phyloP scores from a whole-genome alignment of 2,113 vertebrate species.

The Anhinga anhinga region DNA sequence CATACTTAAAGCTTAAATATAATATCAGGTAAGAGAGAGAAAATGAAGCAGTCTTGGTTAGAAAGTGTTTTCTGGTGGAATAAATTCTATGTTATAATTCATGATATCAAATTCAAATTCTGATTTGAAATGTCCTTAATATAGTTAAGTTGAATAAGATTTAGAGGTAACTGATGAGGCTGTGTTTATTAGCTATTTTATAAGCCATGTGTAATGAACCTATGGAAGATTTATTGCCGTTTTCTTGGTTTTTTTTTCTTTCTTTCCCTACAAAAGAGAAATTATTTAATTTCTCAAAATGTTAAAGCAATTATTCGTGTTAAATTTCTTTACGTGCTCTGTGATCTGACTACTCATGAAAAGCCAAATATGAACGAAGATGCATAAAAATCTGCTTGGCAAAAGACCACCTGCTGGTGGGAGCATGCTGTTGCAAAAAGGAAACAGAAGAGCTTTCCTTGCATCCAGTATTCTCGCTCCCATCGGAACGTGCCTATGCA shows the following conservation, averaged over 20 bases:
- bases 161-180: neutral
- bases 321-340: neutral
- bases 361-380: neutral
- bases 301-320: neutral
- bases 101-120: neutral
- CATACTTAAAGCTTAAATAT: neutral
- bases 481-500: accelerated
- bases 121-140: neutral
- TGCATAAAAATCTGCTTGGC: neutral
- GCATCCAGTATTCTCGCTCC: neutral
- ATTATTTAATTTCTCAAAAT: neutral
- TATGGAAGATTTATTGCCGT: neutral
- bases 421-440: neutral
- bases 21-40: neutral
- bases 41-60: neutral
- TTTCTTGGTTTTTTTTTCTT: neutral
- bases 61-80: neutral
- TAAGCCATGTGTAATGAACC: neutral
- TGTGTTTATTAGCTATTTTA: neutral
- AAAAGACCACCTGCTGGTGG: neutral
- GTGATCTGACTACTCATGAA: neutral
- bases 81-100: neutral
- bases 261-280: neutral
- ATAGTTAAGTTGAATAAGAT: neutral
- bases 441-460: neutral